Percentiles rank a stretch among this genome's conserved stretches.
Conservation (phyloP, 2,113 vertebrate species). For the Cavia aperea region DNA sequence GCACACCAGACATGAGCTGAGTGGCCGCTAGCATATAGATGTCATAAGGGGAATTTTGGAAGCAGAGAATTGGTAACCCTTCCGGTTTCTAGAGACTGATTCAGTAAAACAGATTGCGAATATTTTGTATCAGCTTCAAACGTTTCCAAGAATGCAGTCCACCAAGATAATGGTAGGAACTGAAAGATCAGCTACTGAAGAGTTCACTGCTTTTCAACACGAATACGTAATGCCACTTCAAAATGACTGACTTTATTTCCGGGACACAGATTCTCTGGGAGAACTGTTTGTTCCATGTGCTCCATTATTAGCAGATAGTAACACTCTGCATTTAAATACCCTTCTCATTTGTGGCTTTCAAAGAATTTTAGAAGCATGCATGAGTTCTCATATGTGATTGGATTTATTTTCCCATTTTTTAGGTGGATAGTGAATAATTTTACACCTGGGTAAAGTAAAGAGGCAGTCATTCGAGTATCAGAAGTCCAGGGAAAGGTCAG, state of each 20-base stretch:
- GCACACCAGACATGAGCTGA: fast-evolving
- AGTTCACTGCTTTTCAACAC: not conserved
- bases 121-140: not conserved
- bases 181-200: not conserved
- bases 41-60: not conserved
- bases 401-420: not conserved
- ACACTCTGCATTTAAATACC: not conserved
- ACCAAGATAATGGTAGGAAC: not conserved
- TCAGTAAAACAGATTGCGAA: not conserved
- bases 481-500: not conserved
- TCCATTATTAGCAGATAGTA: not conserved
- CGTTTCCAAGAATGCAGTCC: not conserved
- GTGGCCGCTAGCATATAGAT: not conserved
- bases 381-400: not conserved
- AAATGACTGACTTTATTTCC: not conserved
- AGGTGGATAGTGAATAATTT: not conserved
- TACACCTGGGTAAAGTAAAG: not conserved
- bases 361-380: conserved; percentile 1
- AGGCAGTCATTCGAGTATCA: not conserved
- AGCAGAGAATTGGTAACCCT: not conserved
- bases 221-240: not conserved
- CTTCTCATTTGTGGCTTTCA: conserved; percentile 36
- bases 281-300: not conserved
- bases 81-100: not conserved
- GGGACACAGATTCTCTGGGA: not conserved